These are phyloP conservation scores for Mormoops blainvillei DNA, from an alignment of 2,113 vertebrate genomes.

Conservation along the genomic window DNA sequence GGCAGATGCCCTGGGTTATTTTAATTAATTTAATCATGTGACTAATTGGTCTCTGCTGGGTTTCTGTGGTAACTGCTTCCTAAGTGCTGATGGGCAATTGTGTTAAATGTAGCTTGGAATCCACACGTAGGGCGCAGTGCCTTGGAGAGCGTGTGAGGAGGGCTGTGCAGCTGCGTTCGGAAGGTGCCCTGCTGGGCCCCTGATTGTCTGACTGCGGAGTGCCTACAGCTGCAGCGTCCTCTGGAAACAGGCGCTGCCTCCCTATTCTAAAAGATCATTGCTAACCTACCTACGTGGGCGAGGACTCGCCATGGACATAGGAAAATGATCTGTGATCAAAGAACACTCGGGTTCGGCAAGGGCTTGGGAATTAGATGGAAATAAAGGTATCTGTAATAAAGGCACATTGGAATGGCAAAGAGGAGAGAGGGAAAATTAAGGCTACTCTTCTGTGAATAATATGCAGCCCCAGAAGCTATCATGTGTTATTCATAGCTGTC, in stretches of 20 bases:
- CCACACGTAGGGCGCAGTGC: slow-evolving; percentile 78
- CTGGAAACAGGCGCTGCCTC: slow-evolving; percentile 42
- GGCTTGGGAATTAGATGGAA: not conserved
- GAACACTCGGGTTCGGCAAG: not conserved
- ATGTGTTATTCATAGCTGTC: slow-evolving; percentile 60
- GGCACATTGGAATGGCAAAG: not conserved
- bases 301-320: not conserved
- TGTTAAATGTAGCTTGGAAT: slow-evolving; percentile 89
- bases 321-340: slow-evolving; percentile 53
- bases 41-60: slow-evolving; percentile 89
- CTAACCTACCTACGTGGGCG: slow-evolving; percentile 8
- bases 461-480: slow-evolving; percentile 65
- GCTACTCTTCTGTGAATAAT: slow-evolving; percentile 55
- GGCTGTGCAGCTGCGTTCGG: slow-evolving; percentile 80
- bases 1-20: slow-evolving; percentile 86
- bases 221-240: slow-evolving; percentile 75
- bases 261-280: not conserved
- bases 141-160: slow-evolving; percentile 77
- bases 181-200: slow-evolving; percentile 83
- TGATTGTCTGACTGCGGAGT: slow-evolving; percentile 77
- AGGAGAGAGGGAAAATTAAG: slow-evolving; percentile 3
- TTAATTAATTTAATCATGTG: slow-evolving; percentile 91
- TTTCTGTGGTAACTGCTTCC: slow-evolving; percentile 90
- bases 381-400: not conserved
- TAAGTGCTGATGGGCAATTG: slow-evolving; percentile 86